Conservation (phyloP, 2,113 vertebrate genomes). For the Gymnocephalus cernua region DNA sequence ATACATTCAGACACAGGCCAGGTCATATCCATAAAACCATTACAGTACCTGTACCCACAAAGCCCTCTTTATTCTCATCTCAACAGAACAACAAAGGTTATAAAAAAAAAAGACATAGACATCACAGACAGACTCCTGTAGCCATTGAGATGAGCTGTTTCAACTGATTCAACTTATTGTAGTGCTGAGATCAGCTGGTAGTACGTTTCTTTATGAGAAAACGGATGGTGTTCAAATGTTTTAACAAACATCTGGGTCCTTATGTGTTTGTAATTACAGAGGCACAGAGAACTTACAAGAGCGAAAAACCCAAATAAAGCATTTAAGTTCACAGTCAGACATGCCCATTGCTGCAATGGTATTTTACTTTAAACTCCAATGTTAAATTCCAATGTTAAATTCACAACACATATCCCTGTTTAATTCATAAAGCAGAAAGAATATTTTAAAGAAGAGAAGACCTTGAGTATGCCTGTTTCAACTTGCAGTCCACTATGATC, state of each 20-base stretch:
- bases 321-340: conserved; percentile 15
- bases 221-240: conserved; percentile 7
- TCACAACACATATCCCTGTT: conserved; percentile 1
- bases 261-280: conserved; percentile 14
- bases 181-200: conserved; percentile 1
- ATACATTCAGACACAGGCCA: conserved; percentile 46
- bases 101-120: conserved; percentile 14
- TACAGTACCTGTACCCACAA: conserved; percentile 41
- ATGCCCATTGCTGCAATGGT: not conserved
- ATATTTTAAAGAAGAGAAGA: conserved; percentile 26
- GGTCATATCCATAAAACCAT: conserved; percentile 50
- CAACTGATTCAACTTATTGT: not conserved
- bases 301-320: conserved; percentile 38
- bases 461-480: conserved; percentile 37
- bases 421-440: conserved; percentile 16
- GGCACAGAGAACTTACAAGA: conserved; percentile 12
- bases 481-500: conserved; percentile 13
- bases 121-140: conserved; percentile 10
- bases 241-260: conserved; percentile 23
- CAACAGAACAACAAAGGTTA: conserved; percentile 53
- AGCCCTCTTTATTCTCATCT: conserved; percentile 56
- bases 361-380: not conserved
- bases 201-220: conserved; percentile 1
- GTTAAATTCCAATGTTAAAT: conserved; percentile 35
- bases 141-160: conserved; percentile 16